phyloP scores from a whole-genome alignment of 2,797 vertebrate genomes.

The Chrosomus eos region DNA sequence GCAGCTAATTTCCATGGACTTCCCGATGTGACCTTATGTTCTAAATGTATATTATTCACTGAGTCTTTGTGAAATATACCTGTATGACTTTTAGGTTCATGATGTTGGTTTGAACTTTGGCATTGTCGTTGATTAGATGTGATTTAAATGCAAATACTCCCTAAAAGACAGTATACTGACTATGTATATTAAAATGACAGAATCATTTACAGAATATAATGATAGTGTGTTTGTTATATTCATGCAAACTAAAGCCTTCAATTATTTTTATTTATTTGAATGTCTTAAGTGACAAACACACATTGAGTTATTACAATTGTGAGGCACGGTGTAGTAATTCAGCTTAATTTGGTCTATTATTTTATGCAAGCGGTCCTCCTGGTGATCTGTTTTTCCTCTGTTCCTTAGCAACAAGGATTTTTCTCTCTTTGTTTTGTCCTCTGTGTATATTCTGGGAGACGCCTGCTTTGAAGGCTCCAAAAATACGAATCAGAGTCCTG shows the following conservation, averaged over 20 bases:
- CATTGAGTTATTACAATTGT: conserved; percentile 40
- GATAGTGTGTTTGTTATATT: not conserved
- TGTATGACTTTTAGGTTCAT: not conserved
- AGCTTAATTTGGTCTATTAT: conserved; percentile 52
- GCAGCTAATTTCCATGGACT: conserved; percentile 8
- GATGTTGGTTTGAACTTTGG: not conserved
- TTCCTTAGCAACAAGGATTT: conserved; percentile 60
- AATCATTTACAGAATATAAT: not conserved
- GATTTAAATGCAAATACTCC: not conserved
- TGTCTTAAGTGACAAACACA: not conserved
- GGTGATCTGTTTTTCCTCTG: conserved; percentile 53
- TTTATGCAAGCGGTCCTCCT: conserved; percentile 38
- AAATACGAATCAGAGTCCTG: conserved; percentile 52
- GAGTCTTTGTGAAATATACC: not conserved
- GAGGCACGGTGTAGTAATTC: conserved; percentile 22
- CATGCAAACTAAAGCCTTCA: not conserved
- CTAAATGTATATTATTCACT: conserved; percentile 5
- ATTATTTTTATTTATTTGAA: not conserved
- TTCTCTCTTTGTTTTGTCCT: conserved; percentile 54
- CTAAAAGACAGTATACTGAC: not conserved
- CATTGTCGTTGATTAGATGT: not conserved
- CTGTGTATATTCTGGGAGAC: conserved; percentile 45
- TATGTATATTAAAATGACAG: not conserved
- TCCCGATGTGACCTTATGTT: conserved; percentile 22
- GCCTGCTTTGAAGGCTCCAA: conserved; percentile 53